Base-by-base conservation (phyloP, 2,888 invertebrate genomes). In the Pollenia angustigena region DNA sequence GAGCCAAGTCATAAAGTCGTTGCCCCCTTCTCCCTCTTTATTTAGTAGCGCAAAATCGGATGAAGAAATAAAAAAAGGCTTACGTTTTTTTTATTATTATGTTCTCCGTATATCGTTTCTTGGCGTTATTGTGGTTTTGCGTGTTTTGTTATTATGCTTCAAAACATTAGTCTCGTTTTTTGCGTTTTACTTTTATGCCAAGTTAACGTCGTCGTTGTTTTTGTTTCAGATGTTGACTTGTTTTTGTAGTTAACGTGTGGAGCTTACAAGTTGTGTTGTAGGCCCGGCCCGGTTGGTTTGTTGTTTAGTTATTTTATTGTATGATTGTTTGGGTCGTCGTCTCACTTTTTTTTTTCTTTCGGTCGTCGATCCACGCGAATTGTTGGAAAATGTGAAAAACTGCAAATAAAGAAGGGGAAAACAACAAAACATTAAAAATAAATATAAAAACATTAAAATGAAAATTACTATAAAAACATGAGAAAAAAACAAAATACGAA, bases 351-450 rank as follows among this genome's bases (percentile, higher is more conserved):
- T 66, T 62, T 80, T 54, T 14, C 50, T 66, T 60, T 62, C 81
- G 86, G 85, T 85, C 85, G 86, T 85, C 88, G 87, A 88, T 88
- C 85, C 87, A 87, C 87, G 87, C 88, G 86, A 88, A 88, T 83
- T 71, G 79, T 79, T 64, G 78, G 80, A 88, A 88, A 88, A 85
- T 81, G 60, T 78, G 46, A 85, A 79, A 85, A 83, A 84, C 79
- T 80, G 79, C 82, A 87, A 83, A 87, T 80, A 85, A 75, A 79
- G 75, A 69, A 80, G 82, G 69, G 85, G 80, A 80, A 76, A 87
- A 60, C 58, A 82, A 81, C 66, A 78, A 81, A 82, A 76, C 74
- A 80, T 82, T 76, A 85, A 83, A 85, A 85, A 80, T 72, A 78
- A 75, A 76, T 81, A 82, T 60, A 50, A 69, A 87, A 87, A 80